Evolutionary conservation across 2,797 vertebrate genomes (phyloP).

Genomic region (Aplochiton taeniatus): DNA sequence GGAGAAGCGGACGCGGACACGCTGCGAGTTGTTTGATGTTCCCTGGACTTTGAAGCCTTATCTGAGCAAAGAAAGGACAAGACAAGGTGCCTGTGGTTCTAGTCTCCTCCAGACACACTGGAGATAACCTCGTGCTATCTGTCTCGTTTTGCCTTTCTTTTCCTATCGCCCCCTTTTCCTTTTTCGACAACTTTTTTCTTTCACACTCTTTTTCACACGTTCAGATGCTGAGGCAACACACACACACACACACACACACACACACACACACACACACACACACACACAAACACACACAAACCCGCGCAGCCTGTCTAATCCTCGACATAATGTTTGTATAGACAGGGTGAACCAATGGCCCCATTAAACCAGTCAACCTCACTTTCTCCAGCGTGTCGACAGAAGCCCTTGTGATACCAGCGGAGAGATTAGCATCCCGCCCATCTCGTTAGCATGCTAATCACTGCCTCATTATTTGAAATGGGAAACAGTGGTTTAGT

Average conservation of each 20-base stretch:
- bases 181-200: slow-evolving; percentile 39
- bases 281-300: slow-evolving; percentile 5
- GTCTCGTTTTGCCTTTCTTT: neutral
- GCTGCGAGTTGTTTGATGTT: slow-evolving; percentile 56
- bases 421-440: slow-evolving; percentile 58
- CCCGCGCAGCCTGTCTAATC: neutral
- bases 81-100: slow-evolving; percentile 18
- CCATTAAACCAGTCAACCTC: neutral
- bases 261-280: neutral
- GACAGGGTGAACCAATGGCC: neutral
- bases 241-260: slow-evolving; percentile 11
- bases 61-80: slow-evolving; percentile 28
- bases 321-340: neutral
- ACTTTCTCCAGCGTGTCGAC: neutral
- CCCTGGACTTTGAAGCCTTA: slow-evolving; percentile 54
- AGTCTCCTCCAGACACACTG: neutral
- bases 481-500: slow-evolving; percentile 64
- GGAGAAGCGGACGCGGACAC: slow-evolving; percentile 28
- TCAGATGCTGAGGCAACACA: neutral
- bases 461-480: slow-evolving; percentile 62
- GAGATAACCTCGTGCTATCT: neutral
- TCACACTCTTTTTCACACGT: slow-evolving; percentile 40
- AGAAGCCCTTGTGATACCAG: slow-evolving; percentile 16
- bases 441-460: slow-evolving; percentile 65
- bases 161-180: neutral